Percentiles rank a stretch among this genome's conserved stretches.
Evolutionary conservation across 2,888 invertebrate genomes (phyloP).

Genomic region (Drosophila neonasuta): DNA sequence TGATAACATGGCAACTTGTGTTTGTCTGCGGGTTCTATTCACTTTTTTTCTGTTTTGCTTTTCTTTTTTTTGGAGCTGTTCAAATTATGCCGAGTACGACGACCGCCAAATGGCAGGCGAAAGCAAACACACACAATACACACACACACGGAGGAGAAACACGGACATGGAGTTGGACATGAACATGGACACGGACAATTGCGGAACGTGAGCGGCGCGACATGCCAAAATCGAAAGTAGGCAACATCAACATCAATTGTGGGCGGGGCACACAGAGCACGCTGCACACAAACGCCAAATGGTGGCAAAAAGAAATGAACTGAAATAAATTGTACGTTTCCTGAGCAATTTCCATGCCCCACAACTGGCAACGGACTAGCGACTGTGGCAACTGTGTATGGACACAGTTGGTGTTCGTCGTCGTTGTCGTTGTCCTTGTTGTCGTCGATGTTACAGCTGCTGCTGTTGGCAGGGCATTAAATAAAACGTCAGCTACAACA

Average conservation of each 20-base stretch:
- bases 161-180: conserved; percentile 19
- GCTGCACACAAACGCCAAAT: conserved; percentile 45
- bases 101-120: conserved; percentile 70
- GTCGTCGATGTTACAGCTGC: conserved; percentile 20
- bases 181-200: conserved; percentile 48
- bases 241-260: conserved; percentile 66
- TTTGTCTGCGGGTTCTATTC: conserved; percentile 44
- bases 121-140: conserved; percentile 50
- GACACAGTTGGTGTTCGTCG: conserved; percentile 33
- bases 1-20: conserved; percentile 73
- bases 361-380: conserved; percentile 10
- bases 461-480: conserved; percentile 67
- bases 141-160: conserved; percentile 13
- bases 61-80: conserved; percentile 26
- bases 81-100: conserved; percentile 76
- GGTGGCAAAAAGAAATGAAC: conserved; percentile 75
- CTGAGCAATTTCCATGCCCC: conserved; percentile 73
- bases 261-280: conserved; percentile 29
- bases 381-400: conserved; percentile 22
- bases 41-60: conserved; percentile 19
- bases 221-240: conserved; percentile 77
- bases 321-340: conserved; percentile 78
- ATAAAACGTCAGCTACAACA: conserved; percentile 77
- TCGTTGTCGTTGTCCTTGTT: conserved; percentile 46
- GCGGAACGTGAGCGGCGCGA: conserved; percentile 69